Evolutionary conservation across 2,797 vertebrate species (phyloP).

Genomic region (Liparis tanakae): DNA sequence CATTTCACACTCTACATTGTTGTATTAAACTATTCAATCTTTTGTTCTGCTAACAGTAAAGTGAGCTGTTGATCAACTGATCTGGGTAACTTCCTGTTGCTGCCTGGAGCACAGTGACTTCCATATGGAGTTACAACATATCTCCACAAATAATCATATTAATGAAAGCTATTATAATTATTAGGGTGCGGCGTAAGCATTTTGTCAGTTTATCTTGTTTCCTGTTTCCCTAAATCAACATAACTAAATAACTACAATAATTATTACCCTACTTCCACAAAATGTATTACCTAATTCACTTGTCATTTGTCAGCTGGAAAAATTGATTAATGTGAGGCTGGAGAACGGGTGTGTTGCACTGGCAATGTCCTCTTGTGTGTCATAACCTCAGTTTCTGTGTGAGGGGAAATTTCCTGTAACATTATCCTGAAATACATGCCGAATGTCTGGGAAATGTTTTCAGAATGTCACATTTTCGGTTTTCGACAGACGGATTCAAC

Average conservation of each 20-base stretch:
- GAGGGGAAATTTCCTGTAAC: constrained; percentile 74
- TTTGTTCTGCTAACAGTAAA: neutral
- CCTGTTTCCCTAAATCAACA: constrained; percentile 24
- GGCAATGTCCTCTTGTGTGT: constrained; percentile 65
- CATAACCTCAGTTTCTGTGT: constrained; percentile 67
- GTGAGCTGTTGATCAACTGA: neutral
- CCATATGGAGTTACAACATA: constrained; percentile 6
- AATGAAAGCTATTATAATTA: constrained; percentile 24
- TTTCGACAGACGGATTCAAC: constrained; percentile 40
- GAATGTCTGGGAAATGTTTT: constrained; percentile 69
- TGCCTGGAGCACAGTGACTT: constrained; percentile 10
- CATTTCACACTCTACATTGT: neutral
- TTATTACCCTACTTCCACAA: constrained; percentile 12
- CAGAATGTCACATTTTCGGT: constrained; percentile 59
- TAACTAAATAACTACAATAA: constrained; percentile 21
- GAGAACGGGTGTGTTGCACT: constrained; percentile 57
- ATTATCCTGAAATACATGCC: constrained; percentile 64
- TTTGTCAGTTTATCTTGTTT: constrained; percentile 15
- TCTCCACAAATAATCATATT: constrained; percentile 20
- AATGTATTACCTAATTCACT: constrained; percentile 37
- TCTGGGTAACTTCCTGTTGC: constrained; percentile 2
- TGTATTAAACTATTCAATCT: neutral
- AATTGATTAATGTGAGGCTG: constrained; percentile 31
- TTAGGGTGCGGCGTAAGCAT: neutral
- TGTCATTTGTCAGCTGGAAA: constrained; percentile 43